These are phyloP conservation scores for Thaleichthys pacificus DNA, from an alignment of 2,797 vertebrate genomes.

Conservation along the genomic window DNA sequence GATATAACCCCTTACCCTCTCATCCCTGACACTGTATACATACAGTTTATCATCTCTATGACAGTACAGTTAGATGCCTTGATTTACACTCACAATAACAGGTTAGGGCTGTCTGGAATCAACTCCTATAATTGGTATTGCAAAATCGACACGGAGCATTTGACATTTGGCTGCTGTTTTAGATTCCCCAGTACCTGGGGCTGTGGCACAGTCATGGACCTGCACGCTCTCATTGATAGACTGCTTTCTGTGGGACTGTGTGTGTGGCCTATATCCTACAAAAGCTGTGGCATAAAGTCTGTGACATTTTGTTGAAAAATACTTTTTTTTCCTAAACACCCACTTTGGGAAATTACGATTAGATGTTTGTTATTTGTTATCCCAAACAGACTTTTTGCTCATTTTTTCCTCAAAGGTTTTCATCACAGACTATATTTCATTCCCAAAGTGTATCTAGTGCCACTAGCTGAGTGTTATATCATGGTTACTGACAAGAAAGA, in stretches of 20 bases:
- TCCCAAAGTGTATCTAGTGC: background rate
- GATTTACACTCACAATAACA: background rate
- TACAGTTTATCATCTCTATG: background rate
- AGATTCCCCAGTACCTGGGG: constrained; percentile 12
- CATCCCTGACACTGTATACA: background rate
- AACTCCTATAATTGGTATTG: constrained; percentile 23
- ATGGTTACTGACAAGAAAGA: background rate
- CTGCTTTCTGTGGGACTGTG: background rate
- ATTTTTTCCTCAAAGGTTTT: background rate
- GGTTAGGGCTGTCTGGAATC: constrained; percentile 17
- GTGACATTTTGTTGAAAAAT: background rate
- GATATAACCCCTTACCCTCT: constrained; percentile 4
- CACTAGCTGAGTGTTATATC: background rate
- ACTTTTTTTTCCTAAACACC: background rate
- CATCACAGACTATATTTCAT: background rate
- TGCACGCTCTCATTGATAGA: background rate
- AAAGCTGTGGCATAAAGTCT: background rate
- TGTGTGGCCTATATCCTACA: background rate
- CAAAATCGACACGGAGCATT: constrained; percentile 39
- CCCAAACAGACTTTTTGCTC: background rate
- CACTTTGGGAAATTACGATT: background rate
- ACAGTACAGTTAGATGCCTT: background rate
- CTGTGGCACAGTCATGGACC: constrained; percentile 12
- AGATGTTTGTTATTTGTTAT: background rate
- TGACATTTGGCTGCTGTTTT: constrained; percentile 34